Evolutionary conservation across 2,797 vertebrate genomes (phyloP).

Genomic region (Acanthiza pusilla): DNA sequence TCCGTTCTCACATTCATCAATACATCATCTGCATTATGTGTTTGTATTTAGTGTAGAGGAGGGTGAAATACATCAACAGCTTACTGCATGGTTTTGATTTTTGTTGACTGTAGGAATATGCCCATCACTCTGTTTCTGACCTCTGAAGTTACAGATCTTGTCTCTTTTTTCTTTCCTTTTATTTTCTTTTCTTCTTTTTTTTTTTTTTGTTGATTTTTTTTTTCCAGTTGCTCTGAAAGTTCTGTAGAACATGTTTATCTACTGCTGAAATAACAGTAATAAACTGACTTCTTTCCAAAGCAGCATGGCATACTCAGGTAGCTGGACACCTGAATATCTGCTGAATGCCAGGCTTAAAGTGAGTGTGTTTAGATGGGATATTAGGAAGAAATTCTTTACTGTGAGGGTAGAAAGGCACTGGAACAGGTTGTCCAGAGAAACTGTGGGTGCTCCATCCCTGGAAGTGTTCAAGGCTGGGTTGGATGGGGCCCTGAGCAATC

Average conservation of each 20-base stretch:
- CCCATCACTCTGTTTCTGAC: not conserved
- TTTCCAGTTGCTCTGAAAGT: not conserved
- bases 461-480: not conserved
- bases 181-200: too few species aligned
- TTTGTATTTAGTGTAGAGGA: not conserved
- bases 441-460: not conserved
- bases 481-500: not conserved
- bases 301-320: not conserved
- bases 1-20: not conserved
- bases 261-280: not conserved
- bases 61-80: not conserved
- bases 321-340: not conserved
- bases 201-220: not conserved
- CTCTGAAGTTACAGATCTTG: not conserved
- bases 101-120: not conserved
- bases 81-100: not conserved
- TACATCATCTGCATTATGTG: not conserved
- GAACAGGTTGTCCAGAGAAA: not conserved
- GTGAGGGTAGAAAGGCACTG: not conserved
- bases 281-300: not conserved
- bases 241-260: not conserved
- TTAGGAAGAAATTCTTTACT: not conserved
- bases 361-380: not conserved
- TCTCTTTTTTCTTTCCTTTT: not conserved
- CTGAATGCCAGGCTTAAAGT: not conserved